Evolutionary conservation across 2,888 invertebrate genomes (phyloP).

Genomic region (Caenorhabditis sp.): DNA sequence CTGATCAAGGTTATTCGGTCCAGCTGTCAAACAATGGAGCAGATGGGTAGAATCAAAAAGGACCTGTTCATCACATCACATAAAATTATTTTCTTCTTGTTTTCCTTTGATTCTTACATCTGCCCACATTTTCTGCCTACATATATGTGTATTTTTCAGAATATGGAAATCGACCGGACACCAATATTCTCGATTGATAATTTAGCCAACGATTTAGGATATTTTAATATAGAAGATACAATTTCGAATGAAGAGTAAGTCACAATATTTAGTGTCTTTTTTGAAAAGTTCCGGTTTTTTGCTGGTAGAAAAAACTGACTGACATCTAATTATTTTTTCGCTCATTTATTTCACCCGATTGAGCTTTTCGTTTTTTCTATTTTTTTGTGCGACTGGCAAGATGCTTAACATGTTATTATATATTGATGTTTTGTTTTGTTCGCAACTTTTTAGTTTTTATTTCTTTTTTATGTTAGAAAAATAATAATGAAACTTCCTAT

Average conservation of each 20-base stretch:
- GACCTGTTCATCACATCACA: neutral
- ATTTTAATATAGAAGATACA: neutral
- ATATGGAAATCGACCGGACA: neutral
- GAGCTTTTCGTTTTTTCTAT: neutral
- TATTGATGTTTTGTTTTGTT: constrained; percentile 1
- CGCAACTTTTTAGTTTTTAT: neutral
- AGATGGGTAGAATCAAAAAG: neutral
- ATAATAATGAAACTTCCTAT: no score
- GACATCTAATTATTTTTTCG: constrained; percentile 1
- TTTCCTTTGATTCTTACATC: neutral
- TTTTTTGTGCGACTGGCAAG: neutral
- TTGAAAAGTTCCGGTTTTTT: neutral
- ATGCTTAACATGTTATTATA: constrained; percentile 1
- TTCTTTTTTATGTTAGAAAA: neutral
- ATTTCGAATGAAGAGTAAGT: neutral
- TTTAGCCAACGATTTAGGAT: neutral
- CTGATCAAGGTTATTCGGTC: neutral
- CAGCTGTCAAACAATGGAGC: constrained; percentile 1
- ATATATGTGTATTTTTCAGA: neutral
- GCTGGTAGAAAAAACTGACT: neutral
- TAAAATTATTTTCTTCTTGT: neutral
- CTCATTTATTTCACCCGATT: neutral
- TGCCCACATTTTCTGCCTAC: neutral
- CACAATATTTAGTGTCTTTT: no score
- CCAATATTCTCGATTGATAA: neutral